phyloP scores from a whole-genome alignment of 2,888 invertebrate species.

The Zygaena filipendulae region DNA sequence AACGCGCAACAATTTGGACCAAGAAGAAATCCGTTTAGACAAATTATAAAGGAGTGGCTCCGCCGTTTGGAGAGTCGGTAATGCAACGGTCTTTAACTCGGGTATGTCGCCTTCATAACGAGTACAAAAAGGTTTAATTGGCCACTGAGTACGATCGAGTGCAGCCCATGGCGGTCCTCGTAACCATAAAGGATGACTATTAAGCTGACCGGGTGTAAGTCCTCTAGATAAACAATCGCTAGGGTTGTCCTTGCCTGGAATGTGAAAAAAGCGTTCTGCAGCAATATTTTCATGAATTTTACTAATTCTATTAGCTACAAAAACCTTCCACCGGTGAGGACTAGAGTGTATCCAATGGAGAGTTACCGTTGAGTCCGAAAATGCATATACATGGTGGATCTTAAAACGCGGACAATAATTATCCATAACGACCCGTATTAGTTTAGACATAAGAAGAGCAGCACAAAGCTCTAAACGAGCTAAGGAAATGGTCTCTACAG shows the following conservation, averaged over 20 bases:
- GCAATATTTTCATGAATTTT: slow-evolving; percentile 6
- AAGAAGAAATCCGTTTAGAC: not conserved
- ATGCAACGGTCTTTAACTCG: slow-evolving; percentile 2
- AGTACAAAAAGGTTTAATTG: too few relatives aligned
- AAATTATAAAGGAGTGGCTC: not conserved
- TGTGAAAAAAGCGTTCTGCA: slow-evolving; percentile 5
- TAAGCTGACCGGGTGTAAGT: slow-evolving; percentile 6
- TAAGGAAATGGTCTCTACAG: slow-evolving; percentile 7
- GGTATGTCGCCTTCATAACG: too few relatives aligned
- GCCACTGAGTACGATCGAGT: slow-evolving; percentile 2
- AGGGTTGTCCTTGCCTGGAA: slow-evolving; percentile 8
- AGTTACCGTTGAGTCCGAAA: slow-evolving; percentile 12
- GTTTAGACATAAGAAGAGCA: slow-evolving; percentile 6
- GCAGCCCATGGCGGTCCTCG: slow-evolving; percentile 6
- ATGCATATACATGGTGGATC: slow-evolving; percentile 6
- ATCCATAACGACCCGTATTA: slow-evolving; percentile 5
- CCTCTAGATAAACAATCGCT: slow-evolving; percentile 10
- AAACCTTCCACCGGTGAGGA: slow-evolving; percentile 11
- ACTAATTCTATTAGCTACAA: slow-evolving; percentile 11
- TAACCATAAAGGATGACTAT: slow-evolving; percentile 6
- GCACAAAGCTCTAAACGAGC: slow-evolving; percentile 4
- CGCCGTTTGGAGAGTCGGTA: not conserved
- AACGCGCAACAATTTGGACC: not conserved
- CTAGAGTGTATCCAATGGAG: slow-evolving; percentile 9
- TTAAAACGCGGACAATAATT: slow-evolving; percentile 1